Evolutionary conservation across 2,113 vertebrate genomes (phyloP).

Genomic region (Paratilapia polleni): DNA sequence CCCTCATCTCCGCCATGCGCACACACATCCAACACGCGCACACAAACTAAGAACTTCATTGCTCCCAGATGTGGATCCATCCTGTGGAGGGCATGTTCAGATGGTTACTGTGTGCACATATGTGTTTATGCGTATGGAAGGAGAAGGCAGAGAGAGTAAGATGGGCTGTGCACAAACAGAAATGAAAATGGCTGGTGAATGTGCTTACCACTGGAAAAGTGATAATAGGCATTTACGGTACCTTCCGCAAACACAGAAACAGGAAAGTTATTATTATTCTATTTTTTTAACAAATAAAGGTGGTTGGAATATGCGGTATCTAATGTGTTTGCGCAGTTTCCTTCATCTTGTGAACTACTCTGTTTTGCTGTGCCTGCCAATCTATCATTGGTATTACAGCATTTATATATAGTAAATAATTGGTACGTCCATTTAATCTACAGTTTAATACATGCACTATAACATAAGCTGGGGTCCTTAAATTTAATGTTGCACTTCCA

Average conservation of each 20-base stretch:
- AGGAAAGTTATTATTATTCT: too few relatives aligned
- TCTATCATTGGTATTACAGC: background rate
- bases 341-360: background rate
- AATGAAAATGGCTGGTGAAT: slow-evolving; percentile 1
- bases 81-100: slow-evolving; percentile 47
- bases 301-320: background rate
- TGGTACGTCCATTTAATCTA: background rate
- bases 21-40: slow-evolving; percentile 28
- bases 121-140: slow-evolving; percentile 23
- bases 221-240: slow-evolving; percentile 43
- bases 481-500: too few relatives aligned
- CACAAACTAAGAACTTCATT: slow-evolving; percentile 63
- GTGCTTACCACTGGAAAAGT: slow-evolving; percentile 22
- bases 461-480: too few relatives aligned
- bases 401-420: background rate
- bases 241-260: background rate
- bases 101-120: slow-evolving; percentile 31
- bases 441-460: too few relatives aligned
- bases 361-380: background rate
- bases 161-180: slow-evolving; percentile 21
- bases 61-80: slow-evolving; percentile 79
- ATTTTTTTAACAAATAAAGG: background rate
- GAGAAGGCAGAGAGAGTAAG: slow-evolving; percentile 16
- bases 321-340: background rate
- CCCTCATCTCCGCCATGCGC: slow-evolving; percentile 48